Base-by-base conservation (phyloP, 2,797 vertebrate species). In the Decapterus maruadsi region DNA sequence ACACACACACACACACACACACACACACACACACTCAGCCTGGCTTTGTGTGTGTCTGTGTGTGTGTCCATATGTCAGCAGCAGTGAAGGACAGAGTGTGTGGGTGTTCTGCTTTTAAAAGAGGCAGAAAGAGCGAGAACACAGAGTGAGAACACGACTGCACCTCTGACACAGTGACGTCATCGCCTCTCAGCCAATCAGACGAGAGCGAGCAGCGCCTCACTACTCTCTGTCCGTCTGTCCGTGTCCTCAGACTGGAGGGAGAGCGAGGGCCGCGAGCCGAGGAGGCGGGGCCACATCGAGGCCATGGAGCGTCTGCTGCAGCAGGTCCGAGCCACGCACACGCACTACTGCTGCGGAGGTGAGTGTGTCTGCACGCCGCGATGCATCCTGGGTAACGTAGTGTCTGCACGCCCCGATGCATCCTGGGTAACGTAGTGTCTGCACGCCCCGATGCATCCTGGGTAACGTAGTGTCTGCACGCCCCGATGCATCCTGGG, bases 261-360 rank as follows among this genome's bases (percentile, higher is more conserved):
- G 92, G 97, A 99, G 89, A 95, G 89, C n/a, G 96, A 97, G 74
- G 95, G 96, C 20, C 95, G 95, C 81, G 96, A 96, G 89, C 92
- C 95, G 57, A 92, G 95, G 90, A 95, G 95, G 87, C 94, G 93
- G 84, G 96, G 97, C 83, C 96, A 97, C 92, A 96, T 94, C 11
- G 97, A 98, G 88, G 95, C 96, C 75, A 96, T 99, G 96, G 98
- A 99, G 92, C 93, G 93, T 59, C 95, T 99, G 72, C 95, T 99
- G 58, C 97, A 98, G 94, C 97, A 98, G 92, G 97, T 99, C 94
- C 95, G 96, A 89, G 95, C 96, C 58, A 96, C 97, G 72, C 98
- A 98, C 94, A 87, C 90, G 2, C 92, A 92, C 84, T 92, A 93
- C 91, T 92, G 93, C 88, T 92, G 95, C 0, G 90, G 90, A 92